Base-by-base conservation (phyloP, 1,140 invertebrate species). In the Rhagoletis zephyria region DNA sequence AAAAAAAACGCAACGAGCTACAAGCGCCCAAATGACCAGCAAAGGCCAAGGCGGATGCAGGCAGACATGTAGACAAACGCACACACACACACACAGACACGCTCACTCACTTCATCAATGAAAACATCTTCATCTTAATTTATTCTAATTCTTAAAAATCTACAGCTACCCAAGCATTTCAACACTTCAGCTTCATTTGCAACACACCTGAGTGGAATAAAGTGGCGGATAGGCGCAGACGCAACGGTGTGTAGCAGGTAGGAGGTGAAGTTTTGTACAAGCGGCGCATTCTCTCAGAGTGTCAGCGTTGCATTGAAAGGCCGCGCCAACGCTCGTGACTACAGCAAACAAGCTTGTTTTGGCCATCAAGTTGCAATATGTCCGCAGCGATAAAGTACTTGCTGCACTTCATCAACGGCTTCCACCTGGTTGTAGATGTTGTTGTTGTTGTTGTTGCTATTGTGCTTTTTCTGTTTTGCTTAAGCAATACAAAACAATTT, bases 101-200 rank as follows among this genome's bases (percentile, higher is more conserved):
- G 19, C 45, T 59, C 14, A 16, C 42, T 48, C 5, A 56, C 74
- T 30, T 81, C 48, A 81, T 81, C 48, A 81, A 81, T 81, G 30
- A 81, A 81, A 81, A 56, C 74, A 81, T 56, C 48, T 81, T 81
- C 74, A 81, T 19, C 48, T 81, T 56, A 81, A 81, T 81, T 81
- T 81, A 81, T 81, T 81, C 74, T 81, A 81, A 81, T 81, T 56
- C 74, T 81, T 81, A 10, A 81, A 81, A 81, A 56, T 81, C 74
- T 0, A 81, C 56, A 19, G 74, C 74, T 19, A n/a, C 48, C 2
- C 48, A n/a, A 56, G 42, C 48, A 56, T 81, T 56, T 81, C 74
- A 81, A 56, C 74, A 56, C 74, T 19, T 5, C 48, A 77, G 42
- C 74, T 77, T 77, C 74, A 77, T 77, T 77, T 77, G 74, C 74